Percentiles rank a stretch among this genome's conserved stretches.
phyloP scores from a whole-genome alignment of 2,888 invertebrate species.

The Podabrus alpinus region DNA sequence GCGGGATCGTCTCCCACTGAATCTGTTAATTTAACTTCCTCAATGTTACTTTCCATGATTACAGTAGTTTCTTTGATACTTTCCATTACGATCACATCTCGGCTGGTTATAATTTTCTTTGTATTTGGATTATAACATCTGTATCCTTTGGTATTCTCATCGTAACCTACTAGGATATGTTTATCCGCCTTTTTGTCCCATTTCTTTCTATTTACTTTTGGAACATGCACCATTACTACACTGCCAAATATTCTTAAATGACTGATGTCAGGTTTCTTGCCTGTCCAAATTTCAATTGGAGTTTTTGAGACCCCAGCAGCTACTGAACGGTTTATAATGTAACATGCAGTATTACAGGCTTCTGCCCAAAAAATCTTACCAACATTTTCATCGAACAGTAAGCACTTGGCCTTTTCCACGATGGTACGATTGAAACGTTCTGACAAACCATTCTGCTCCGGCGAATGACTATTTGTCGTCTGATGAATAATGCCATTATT shows the following conservation, averaged over 20 bases:
- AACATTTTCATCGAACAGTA: constrained; percentile 37
- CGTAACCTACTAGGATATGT: not conserved
- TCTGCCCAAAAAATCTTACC: constrained; percentile 39
- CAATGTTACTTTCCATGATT: not conserved
- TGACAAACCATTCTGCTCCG: constrained; percentile 43
- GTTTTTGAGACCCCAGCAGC: constrained; percentile 32
- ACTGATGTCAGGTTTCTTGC: constrained; percentile 3
- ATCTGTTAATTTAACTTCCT: not conserved
- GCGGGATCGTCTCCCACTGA: not conserved
- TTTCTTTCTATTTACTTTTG: constrained; percentile 26
- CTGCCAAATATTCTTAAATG: constrained; percentile 37
- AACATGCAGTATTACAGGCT: constrained; percentile 36
- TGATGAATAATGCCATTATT: constrained; percentile 43
- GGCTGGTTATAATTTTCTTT: not conserved
- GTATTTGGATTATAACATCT: not conserved
- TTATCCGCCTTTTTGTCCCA: constrained; percentile 19
- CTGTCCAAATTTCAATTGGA: constrained; percentile 43
- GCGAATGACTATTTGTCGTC: constrained; percentile 38
- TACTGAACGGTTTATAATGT: constrained; percentile 34
- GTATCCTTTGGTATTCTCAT: not conserved
- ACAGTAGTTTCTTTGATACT: not conserved
- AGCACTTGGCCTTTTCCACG: constrained; percentile 37
- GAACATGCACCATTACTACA: constrained; percentile 26
- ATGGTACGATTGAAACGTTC: constrained; percentile 38
- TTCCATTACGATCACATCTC: not conserved